Percentiles rank a stretch among this genome's conserved stretches.
These are phyloP conservation scores for Syrrhaptes paradoxus DNA, from an alignment of 2,113 vertebrate genomes.

Conservation along the genomic window DNA sequence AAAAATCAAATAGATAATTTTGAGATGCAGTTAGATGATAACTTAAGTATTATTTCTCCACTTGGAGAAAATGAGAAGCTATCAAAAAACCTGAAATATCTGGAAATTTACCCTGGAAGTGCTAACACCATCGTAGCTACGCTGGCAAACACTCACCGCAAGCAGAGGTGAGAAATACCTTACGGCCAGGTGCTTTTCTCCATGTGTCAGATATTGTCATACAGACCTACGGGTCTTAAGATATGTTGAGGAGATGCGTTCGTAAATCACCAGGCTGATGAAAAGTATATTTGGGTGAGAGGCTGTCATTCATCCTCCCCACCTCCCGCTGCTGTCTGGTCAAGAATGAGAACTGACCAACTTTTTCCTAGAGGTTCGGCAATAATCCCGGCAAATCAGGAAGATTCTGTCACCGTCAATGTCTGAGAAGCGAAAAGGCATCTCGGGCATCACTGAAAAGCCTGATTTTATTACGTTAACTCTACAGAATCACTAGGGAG, in stretches of 20 bases:
- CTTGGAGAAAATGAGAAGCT: not conserved
- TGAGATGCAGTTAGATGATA: not conserved
- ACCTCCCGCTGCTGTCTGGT: slow-evolving; percentile 27
- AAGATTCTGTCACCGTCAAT: not conserved
- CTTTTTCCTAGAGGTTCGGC: not conserved
- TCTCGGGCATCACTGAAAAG: not conserved
- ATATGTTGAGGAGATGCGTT: slow-evolving; percentile 43
- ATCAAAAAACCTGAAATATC: not conserved
- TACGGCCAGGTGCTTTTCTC: slow-evolving; percentile 61
- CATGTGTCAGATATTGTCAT: slow-evolving; percentile 60
- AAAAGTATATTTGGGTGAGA: slow-evolving; percentile 71
- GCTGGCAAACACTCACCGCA: not conserved
- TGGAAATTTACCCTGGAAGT: slow-evolving; percentile 36
- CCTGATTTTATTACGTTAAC: not conserved
- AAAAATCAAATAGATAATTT: not conserved
- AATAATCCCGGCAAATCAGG: not conserved
- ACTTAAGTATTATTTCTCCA: not conserved
- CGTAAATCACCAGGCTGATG: slow-evolving; percentile 65
- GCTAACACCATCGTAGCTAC: slow-evolving; percentile 39
- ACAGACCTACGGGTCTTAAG: slow-evolving; percentile 50
- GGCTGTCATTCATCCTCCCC: slow-evolving; percentile 70
- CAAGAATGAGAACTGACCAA: slow-evolving; percentile 56
- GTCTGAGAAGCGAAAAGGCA: not conserved
- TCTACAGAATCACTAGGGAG: not conserved
- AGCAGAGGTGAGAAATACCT: slow-evolving; percentile 56